Evolutionary conservation across 2,888 invertebrate genomes (phyloP), one percentile per base, ranked within the genome.

Genomic region (Sesia apiformis): DNA sequence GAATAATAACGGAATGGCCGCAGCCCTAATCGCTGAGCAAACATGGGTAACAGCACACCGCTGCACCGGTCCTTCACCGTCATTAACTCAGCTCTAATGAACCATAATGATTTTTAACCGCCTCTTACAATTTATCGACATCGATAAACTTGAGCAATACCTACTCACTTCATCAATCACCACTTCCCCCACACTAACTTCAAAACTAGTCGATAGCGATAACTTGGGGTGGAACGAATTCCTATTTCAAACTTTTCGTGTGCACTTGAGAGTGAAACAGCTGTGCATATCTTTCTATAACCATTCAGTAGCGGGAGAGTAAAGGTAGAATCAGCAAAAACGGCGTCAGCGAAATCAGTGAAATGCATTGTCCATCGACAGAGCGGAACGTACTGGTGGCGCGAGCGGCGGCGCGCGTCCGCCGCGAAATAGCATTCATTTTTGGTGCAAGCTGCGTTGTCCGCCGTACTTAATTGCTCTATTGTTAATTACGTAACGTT

Each of bases 401-500:
- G 54, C 62, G 59, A 52, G 69, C 67, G 62, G 63, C 66, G 61
- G 61, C 60, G 61, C 62, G 63, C 49, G 52, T 54, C 62, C 63
- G 63, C 72, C 74, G 71, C 76, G 72, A 71, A 78, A 79, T 78
- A 72, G 71, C 77, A 80, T 80, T 80, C 81, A 78, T 84, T 83
- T 74, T 85, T 77, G 77, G 72, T 63, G 67, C 72, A 69, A 64
- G 72, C 76, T 78, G 77, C 80, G 76, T 70, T 72, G 71, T 67
- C 72, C 71, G 73, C 72, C 71, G 73, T 80, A 81, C 80, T 87
- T 88, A 89, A 88, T 89, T 89, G 85, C 82, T 82, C 86, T 84
- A 88, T 89, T 89, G 88, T 88, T 88, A 87, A 87, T 89, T 88
- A 84, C 81, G 81, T 81, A 80, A 85, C 86, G 80, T 84, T 86